Conservation (phyloP, 2,888 invertebrate species). For the Ennomos fuscantarius region DNA sequence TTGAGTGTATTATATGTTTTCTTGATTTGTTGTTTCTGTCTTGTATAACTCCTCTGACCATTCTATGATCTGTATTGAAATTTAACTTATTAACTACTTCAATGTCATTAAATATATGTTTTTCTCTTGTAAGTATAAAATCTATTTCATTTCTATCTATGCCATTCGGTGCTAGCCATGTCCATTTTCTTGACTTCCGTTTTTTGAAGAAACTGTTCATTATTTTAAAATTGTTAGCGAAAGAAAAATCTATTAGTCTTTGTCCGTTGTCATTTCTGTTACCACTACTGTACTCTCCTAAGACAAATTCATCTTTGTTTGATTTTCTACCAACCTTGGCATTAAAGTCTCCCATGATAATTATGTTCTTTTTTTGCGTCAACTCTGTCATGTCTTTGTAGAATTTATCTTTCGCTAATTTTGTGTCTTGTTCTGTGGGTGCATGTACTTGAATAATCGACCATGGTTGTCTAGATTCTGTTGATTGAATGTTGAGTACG, state of each 20-base stretch:
- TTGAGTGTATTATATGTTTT: constrained; percentile 1
- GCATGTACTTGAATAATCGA: constrained; percentile 4
- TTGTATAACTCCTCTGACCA: constrained; percentile 3
- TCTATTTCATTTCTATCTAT: constrained; percentile 9
- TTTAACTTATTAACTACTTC: constrained; percentile 1
- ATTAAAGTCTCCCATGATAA: too few species aligned
- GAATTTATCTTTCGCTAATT: constrained; percentile 5
- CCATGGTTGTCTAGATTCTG: constrained; percentile 8
- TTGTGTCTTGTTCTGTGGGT: constrained; percentile 3
- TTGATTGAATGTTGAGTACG: constrained; percentile 12
- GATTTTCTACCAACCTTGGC: too few species aligned
- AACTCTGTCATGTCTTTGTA: neutral
- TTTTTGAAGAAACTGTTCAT: constrained; percentile 4
- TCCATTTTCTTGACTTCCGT: neutral
- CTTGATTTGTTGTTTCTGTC: neutral
- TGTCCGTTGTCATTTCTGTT: too few species aligned
- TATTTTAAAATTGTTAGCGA: too few species aligned
- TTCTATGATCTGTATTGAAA: constrained; percentile 8
- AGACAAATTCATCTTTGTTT: too few species aligned
- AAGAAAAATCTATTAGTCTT: too few species aligned
- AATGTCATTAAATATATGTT: neutral
- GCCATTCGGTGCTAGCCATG: constrained; percentile 2
- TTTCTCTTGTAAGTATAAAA: constrained; percentile 2
- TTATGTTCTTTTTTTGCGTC: neutral
- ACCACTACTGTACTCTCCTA: too few species aligned